A percentile compares a stretch with the other conserved stretches of the same genome.
Conservation (phyloP, 2,888 invertebrate genomes). For the Baronia brevicornis region DNA sequence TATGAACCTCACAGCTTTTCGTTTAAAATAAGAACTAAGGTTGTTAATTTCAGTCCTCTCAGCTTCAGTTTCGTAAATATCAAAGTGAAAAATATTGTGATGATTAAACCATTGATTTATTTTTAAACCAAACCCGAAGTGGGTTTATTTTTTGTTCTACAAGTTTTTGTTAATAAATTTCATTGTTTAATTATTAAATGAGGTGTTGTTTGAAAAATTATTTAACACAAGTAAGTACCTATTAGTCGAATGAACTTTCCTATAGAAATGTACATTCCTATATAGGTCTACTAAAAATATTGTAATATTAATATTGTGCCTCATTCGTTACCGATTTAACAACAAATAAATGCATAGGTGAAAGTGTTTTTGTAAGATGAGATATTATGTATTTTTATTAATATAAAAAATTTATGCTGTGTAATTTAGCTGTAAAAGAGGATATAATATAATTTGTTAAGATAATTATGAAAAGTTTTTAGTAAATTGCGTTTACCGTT, state of each 20-base stretch:
- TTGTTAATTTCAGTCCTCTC: slow-evolving; percentile 13
- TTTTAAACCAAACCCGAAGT: slow-evolving; percentile 50
- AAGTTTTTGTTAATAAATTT: slow-evolving; percentile 45
- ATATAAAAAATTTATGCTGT: slow-evolving; percentile 64
- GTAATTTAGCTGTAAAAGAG: slow-evolving; percentile 69
- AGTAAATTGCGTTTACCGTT: slow-evolving; percentile 38
- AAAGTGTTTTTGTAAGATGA: slow-evolving; percentile 67
- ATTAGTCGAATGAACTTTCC: slow-evolving; percentile 38
- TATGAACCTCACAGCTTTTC: too few species aligned
- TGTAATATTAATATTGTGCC: slow-evolving; percentile 53
- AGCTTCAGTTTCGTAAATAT: slow-evolving; percentile 11
- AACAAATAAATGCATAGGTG: slow-evolving; percentile 49
- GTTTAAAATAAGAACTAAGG: too few species aligned
- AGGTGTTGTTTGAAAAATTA: slow-evolving; percentile 2
- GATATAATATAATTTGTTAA: slow-evolving; percentile 73
- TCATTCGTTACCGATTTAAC: slow-evolving; percentile 68
- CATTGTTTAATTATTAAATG: slow-evolving; percentile 23
- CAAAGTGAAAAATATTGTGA: slow-evolving; percentile 47
- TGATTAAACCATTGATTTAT: slow-evolving; percentile 68
- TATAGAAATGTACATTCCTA: slow-evolving; percentile 7
- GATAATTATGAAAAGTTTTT: slow-evolving; percentile 54
- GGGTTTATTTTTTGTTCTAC: slow-evolving; percentile 43
- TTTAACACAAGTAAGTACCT: slow-evolving; percentile 7
- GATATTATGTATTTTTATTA: slow-evolving; percentile 71
- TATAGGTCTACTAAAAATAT: slow-evolving; percentile 18